Evolutionary conservation across 1,140 invertebrate genomes (phyloP).

Genomic region (Cyrtorhinus lividipennis): DNA sequence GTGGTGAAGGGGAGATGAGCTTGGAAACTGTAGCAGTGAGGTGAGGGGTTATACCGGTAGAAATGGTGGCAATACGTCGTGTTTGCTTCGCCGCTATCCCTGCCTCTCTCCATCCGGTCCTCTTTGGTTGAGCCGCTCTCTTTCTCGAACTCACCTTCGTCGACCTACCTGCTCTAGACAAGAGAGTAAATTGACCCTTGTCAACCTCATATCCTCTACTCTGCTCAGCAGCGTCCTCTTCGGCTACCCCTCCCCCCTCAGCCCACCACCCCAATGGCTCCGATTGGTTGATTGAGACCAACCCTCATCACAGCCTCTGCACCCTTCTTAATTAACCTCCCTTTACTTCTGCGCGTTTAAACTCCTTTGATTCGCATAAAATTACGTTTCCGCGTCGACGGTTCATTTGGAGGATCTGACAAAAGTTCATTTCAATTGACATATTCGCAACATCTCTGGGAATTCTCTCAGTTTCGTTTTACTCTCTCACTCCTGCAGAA

Average conservation of each 20-base stretch:
- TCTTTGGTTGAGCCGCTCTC: not conserved
- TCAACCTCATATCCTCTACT: constrained; percentile 1
- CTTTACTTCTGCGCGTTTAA: not conserved
- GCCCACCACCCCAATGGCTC: not conserved
- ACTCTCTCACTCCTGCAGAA: no score
- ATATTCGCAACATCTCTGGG: no score
- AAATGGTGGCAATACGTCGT: constrained; percentile 1
- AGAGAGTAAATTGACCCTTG: constrained; percentile 8
- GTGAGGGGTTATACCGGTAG: not conserved
- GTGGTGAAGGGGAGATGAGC: no score
- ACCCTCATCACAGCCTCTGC: not conserved
- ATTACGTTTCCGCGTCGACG: not conserved
- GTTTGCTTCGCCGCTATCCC: not conserved
- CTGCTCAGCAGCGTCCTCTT: not conserved
- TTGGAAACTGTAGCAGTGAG: not conserved
- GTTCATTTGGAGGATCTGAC: no score
- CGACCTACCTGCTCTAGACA: not conserved
- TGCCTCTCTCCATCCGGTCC: not conserved
- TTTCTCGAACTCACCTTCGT: not conserved
- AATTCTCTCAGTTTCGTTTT: no score
- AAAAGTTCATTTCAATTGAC: no score
- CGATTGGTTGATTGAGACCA: constrained; percentile 8
- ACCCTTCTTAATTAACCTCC: constrained; percentile 9
- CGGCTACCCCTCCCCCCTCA: not conserved
- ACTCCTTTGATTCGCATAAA: not conserved